Base-by-base conservation (phyloP, 2,888 invertebrate species). In the Dusona sp. region DNA sequence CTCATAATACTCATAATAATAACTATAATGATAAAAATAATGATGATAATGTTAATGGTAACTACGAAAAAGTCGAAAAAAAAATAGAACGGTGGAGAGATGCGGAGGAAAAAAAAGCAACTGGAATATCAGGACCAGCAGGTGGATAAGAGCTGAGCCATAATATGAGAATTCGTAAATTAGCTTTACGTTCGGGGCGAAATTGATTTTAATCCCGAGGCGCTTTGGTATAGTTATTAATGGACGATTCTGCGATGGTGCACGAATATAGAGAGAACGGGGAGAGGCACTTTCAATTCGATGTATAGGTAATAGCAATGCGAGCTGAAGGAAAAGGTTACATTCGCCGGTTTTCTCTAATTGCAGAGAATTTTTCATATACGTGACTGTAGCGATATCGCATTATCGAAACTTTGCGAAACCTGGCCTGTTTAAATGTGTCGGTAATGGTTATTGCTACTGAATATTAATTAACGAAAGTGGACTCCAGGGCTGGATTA, bases 311-410 rank as follows among this genome's bases (percentile, higher is more conserved):
- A 65, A 68, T 45, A 48, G 38, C 38, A 29, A 57, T 74, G 84
- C 77, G 83, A 86, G 85, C 88, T 87, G 89, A 89, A 82, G 74
- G 65, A 64, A 80, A 77, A 77, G 36, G 61, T 70, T 70, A 82
- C 70, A 54, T 78, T 79, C 29, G 67, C 45, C 75, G 45, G 78
- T 79, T 82, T 84, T 85, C 91, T 90, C 91, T 92, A 92, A 92
- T 92, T 92, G 89, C 91, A 74, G 88, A 84, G 88, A 90, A 90
- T 92, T 92, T 91, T 92, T 91, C 90, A 90, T 88, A 83, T 57
- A 75, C 61, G 61, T 77, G 33, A 79, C 84, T 85, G 82, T 85
- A 79, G 84, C 85, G 87, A 90, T 90, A 90, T 89, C 86, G 88
- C 88, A 88, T 90, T 91, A 91, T 90, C 90, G 86, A 86, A 88